Base-by-base conservation (phyloP, 64 coral and sea anemone species). In the Platygyra sinensis region DNA sequence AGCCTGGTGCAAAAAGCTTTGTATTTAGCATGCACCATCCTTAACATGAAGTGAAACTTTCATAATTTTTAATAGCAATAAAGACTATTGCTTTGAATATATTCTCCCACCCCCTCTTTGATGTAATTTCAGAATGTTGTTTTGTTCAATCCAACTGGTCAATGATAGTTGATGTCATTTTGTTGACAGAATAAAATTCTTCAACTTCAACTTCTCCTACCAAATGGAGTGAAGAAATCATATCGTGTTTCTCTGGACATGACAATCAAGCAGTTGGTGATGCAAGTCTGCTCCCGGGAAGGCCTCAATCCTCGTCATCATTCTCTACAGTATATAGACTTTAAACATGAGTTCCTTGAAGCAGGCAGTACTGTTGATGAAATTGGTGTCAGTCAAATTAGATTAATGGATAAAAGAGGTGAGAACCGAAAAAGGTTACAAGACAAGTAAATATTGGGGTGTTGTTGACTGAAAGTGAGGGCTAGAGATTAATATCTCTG, bases 361-460 rank as follows among this genome's bases (percentile, higher is more conserved):
- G 32, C 84, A 80, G 64, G 82, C 8, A 75, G 91, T 69, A 78
- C 67, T 19, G 94, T 96, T 17, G 54, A 60, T 22, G 75, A 93
- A 46, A 73, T 96, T 52, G 87, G 89, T 75, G 84, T 87, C 62
- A 78, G 13, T 79, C 87, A 96, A 90, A 81, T 96, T 25, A 86
- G 91, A 59, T 82, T 96, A 16, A 93, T 96, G 87, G 94, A 93
- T 74, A 96, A 96, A 93, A 92, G 76, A 90, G 94, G 94, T 96
- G 72, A 88, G 78, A 15, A n/a, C 8, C 10, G 8, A 7, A 69
- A 27, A 27, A 46, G 42, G 22, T 69, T 69, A 11, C 22, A 69
- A 69, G 25, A 0, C 11, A 57, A 57, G 54, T 57, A 57, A 57
- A 57, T 57, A 57, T 57, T 57, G 54, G 54, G 54, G 4, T 57